Evolutionary conservation across 2,113 vertebrate species (phyloP).

Genomic region (Morphnarchus princeps): DNA sequence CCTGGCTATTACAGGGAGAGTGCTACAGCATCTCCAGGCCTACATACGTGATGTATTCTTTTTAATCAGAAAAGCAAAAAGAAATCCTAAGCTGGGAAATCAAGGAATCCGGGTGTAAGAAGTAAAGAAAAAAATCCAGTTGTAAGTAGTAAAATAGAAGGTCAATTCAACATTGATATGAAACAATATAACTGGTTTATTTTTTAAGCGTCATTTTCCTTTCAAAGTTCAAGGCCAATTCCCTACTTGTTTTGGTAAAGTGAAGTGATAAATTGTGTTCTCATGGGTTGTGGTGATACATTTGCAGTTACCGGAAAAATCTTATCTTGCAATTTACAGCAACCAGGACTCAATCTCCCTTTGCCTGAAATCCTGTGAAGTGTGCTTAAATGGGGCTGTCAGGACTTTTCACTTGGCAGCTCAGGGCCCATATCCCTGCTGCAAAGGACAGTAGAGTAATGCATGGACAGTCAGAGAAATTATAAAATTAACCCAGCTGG

Average conservation of each 20-base stretch:
- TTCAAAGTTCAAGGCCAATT: background rate
- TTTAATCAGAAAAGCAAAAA: background rate
- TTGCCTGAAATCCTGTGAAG: slow-evolving; percentile 1
- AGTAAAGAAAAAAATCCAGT: background rate
- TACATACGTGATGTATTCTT: background rate
- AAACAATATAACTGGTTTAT: background rate
- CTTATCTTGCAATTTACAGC: slow-evolving; percentile 13
- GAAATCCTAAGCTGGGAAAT: background rate
- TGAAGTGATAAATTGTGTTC: background rate
- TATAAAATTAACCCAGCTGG: background rate
- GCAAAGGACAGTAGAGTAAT: background rate
- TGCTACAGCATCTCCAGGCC: background rate
- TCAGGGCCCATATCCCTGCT: background rate
- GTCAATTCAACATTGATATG: background rate
- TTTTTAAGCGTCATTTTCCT: background rate
- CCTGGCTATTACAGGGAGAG: background rate
- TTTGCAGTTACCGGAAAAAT: slow-evolving; percentile 10
- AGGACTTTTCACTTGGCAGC: slow-evolving; percentile 1
- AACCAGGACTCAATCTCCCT: background rate
- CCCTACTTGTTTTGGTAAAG: background rate
- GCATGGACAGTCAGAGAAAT: background rate
- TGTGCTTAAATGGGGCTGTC: background rate
- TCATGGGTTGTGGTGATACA: background rate
- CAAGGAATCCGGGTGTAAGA: background rate
- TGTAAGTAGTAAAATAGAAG: background rate